Evolutionary conservation across 2,888 invertebrate genomes (phyloP).

Genomic region (Ceraclea dissimilis): DNA sequence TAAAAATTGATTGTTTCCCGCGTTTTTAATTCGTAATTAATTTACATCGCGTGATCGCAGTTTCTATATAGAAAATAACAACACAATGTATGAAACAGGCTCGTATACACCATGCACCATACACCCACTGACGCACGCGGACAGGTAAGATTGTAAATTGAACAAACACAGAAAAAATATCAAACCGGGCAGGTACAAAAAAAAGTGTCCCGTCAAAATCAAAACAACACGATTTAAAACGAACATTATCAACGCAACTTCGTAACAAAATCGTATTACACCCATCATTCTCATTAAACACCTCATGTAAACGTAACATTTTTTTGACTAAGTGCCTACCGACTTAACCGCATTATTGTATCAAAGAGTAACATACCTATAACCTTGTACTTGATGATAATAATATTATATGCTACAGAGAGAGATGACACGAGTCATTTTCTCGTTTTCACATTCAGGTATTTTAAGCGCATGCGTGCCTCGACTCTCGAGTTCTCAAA

Average conservation of each 20-base stretch:
- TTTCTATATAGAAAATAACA: no score
- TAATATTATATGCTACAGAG: not conserved
- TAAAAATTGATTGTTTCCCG: no score
- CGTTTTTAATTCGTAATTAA: no score
- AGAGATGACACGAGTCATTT: slow-evolving; percentile 1
- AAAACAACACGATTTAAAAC: not conserved
- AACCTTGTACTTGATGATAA: slow-evolving; percentile 18
- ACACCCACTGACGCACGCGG: slow-evolving; percentile 9
- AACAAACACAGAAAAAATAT: slow-evolving; percentile 14
- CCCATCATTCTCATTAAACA: not conserved
- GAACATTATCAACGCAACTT: not conserved
- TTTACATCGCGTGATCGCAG: no score
- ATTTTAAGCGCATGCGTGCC: slow-evolving; percentile 14
- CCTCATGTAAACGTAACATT: not conserved
- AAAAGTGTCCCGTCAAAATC: slow-evolving; percentile 1
- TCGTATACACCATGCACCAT: no score
- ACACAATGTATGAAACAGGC: no score
- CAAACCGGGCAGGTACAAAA: slow-evolving; percentile 17
- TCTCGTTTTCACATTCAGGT: slow-evolving; percentile 10
- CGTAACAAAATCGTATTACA: not conserved
- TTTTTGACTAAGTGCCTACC: slow-evolving; percentile 8
- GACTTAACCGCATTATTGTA: not conserved
- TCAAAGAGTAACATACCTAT: not conserved
- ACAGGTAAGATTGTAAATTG: slow-evolving; percentile 20
- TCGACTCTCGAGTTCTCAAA: slow-evolving; percentile 9